A percentile compares a stretch with the other conserved stretches of the same genome.
These are phyloP conservation scores for Daktulosphaira vitifoliae DNA, from an alignment of 1,140 invertebrate species.

Conservation along the genomic window DNA sequence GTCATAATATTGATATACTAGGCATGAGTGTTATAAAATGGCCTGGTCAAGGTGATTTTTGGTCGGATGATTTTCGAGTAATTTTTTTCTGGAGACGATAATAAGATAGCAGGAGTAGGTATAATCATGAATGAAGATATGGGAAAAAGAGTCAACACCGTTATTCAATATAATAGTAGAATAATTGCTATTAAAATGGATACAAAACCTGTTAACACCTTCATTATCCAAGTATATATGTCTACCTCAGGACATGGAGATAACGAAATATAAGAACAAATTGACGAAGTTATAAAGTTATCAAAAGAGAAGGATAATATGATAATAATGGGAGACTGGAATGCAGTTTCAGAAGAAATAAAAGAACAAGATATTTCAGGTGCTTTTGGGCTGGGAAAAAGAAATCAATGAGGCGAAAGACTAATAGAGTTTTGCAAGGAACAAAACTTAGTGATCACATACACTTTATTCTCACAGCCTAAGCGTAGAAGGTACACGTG, in stretches of 20 bases:
- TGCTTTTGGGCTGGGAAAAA: slow-evolving; percentile 38
- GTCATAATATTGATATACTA: neutral
- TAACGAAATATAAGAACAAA: slow-evolving; percentile 36
- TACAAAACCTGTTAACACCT: neutral
- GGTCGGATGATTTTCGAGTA: slow-evolving; percentile 3
- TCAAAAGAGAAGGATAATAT: slow-evolving; percentile 35
- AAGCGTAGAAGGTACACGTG: slow-evolving; percentile 41
- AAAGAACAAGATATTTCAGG: slow-evolving; percentile 20
- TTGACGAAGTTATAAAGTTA: slow-evolving; percentile 27
- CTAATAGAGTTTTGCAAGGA: slow-evolving; percentile 41
- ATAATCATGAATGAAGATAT: neutral
- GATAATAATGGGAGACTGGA: slow-evolving; percentile 39
- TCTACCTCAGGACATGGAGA: slow-evolving; percentile 33
- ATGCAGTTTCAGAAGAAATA: slow-evolving; percentile 38
- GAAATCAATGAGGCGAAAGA: slow-evolving; percentile 41
- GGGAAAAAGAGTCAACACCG: neutral
- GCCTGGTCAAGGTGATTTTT: slow-evolving; percentile 4
- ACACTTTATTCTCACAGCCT: slow-evolving; percentile 41
- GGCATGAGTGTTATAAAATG: neutral
- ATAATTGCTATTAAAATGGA: neutral
- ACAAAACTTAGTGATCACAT: slow-evolving; percentile 39
- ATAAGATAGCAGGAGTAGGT: neutral
- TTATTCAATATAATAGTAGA: neutral
- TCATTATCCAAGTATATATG: too few relatives aligned
- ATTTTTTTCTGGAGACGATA: slow-evolving; percentile 1